phyloP scores from a whole-genome alignment of 2,888 invertebrate genomes.

The Stomorhina lunata region DNA sequence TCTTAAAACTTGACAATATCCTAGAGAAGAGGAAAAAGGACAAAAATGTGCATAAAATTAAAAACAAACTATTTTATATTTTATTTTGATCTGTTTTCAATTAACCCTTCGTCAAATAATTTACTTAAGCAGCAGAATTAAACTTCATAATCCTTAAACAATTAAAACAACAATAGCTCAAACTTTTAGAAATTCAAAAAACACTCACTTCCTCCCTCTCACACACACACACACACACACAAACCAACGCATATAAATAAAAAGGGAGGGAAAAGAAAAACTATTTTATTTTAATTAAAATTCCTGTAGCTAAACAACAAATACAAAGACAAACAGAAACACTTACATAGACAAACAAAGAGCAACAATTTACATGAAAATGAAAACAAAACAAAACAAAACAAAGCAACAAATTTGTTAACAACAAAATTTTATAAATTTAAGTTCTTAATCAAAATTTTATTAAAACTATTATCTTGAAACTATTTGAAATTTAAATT shows the following conservation, averaged over 20 bases:
- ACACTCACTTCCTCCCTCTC: neutral
- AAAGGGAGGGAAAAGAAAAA: neutral
- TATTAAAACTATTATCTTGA: neutral
- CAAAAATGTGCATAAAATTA: neutral
- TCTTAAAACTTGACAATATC: neutral
- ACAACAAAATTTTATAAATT: neutral
- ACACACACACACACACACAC: neutral
- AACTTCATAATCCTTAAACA: conserved; percentile 22
- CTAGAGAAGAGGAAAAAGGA: neutral
- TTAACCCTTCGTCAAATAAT: conserved; percentile 28
- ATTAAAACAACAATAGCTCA: neutral
- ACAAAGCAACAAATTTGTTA: neutral
- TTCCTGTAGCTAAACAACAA: neutral
- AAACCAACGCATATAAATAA: too few species aligned
- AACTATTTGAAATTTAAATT: too few species aligned
- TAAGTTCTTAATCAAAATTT: neutral
- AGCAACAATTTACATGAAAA: too few species aligned
- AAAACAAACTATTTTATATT: conserved; percentile 10
- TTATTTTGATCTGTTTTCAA: conserved; percentile 35
- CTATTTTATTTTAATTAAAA: conserved; percentile 40
- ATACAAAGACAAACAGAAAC: neutral
- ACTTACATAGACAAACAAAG: neutral
- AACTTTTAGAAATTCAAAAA: neutral
- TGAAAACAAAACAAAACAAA: neutral
- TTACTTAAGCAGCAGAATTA: conserved; percentile 14